phyloP scores from a whole-genome alignment of 2,888 invertebrate genomes.

The Erynnis tages region DNA sequence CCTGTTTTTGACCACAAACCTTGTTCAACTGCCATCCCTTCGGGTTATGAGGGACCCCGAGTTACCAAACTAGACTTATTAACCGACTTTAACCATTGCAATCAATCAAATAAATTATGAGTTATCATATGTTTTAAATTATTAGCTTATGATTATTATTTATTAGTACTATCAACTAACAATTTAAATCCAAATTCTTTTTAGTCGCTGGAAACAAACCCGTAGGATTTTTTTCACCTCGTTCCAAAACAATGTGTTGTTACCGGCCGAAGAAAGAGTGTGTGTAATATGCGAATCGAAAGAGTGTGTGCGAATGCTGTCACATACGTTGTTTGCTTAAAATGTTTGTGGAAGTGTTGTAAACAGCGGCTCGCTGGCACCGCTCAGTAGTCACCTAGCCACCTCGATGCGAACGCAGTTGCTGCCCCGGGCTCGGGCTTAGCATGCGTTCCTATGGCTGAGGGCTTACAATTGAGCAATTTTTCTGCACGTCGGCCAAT shows the following conservation, averaged over 20 bases:
- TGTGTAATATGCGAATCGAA: constrained; percentile 37
- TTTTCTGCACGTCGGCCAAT: constrained; percentile 71
- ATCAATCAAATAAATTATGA: too few relatives aligned
- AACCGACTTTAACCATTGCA: too few relatives aligned
- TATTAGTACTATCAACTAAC: too few relatives aligned
- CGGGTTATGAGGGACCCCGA: too few relatives aligned
- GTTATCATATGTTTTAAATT: too few relatives aligned
- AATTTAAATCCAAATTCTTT: too few relatives aligned
- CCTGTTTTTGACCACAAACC: background rate
- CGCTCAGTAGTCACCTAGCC: constrained; percentile 44
- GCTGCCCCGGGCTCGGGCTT: constrained; percentile 56
- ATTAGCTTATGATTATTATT: too few relatives aligned
- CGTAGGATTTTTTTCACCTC: constrained; percentile 21
- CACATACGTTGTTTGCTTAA: constrained; percentile 50
- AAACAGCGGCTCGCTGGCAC: constrained; percentile 33
- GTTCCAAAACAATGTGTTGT: constrained; percentile 20
- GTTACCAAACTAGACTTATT: too few relatives aligned
- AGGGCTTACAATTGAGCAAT: constrained; percentile 57
- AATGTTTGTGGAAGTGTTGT: constrained; percentile 47
- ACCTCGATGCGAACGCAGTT: constrained; percentile 40
- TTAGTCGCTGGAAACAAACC: constrained; percentile 15
- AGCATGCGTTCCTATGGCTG: constrained; percentile 63
- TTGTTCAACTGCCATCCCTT: too few relatives aligned
- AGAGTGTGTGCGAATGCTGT: constrained; percentile 41
- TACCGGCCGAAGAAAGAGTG: constrained; percentile 16